phyloP scores from a whole-genome alignment of 2,797 vertebrate species.

The Pseudochromis fuscus region DNA sequence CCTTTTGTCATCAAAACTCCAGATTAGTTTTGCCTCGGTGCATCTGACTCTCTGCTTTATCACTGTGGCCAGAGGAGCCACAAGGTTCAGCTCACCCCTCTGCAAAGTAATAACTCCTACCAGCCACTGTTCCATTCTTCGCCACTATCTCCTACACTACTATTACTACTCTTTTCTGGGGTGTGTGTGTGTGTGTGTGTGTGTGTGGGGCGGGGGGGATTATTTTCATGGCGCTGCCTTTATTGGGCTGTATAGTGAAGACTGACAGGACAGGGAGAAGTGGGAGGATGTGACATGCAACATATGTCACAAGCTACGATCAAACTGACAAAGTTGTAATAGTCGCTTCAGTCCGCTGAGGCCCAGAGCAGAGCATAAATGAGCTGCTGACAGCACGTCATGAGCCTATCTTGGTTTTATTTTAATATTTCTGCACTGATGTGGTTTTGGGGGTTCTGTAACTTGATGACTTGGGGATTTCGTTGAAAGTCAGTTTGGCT shows the following conservation, averaged over 20 bases:
- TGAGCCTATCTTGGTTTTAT: constrained; percentile 61
- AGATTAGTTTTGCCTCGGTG: constrained; percentile 86
- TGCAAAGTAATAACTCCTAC: constrained; percentile 79
- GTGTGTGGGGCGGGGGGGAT: constrained; percentile 45
- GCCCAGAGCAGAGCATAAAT: constrained; percentile 52
- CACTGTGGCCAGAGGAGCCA: constrained; percentile 80
- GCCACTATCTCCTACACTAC: constrained; percentile 68
- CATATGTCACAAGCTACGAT: constrained; percentile 66
- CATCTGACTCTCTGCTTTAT: constrained; percentile 82
- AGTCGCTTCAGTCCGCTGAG: constrained; percentile 57
- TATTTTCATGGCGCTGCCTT: constrained; percentile 69
- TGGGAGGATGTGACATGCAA: constrained; percentile 63
- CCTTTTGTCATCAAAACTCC: constrained; percentile 85
- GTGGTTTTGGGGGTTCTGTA: constrained; percentile 49
- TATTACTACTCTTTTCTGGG: constrained; percentile 70
- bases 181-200: not conserved
- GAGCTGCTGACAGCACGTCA: constrained; percentile 67
- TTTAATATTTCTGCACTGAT: constrained; percentile 69
- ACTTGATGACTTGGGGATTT: constrained; percentile 68
- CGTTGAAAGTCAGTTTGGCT: constrained; percentile 61
- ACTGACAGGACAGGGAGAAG: constrained; percentile 64
- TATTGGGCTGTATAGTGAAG: constrained; percentile 65
- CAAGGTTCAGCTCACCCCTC: constrained; percentile 77
- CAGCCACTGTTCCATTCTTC: constrained; percentile 70
- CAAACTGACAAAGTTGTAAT: constrained; percentile 74